Percentiles rank a stretch among this genome's conserved stretches.
Evolutionary conservation across 2,888 invertebrate species (phyloP).

Genomic region (Aphodius granarius): DNA sequence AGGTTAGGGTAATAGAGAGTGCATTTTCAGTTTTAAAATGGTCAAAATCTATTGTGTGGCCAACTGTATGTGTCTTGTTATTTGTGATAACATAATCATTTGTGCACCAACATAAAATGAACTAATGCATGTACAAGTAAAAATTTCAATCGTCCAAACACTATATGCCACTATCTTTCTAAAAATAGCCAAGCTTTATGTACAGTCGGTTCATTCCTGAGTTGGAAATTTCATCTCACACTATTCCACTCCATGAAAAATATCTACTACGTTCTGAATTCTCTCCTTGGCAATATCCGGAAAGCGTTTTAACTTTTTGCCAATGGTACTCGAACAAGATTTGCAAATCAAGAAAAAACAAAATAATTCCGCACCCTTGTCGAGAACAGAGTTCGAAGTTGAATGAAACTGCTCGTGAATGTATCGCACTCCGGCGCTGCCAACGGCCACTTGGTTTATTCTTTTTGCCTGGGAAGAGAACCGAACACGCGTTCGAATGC

Average conservation of each 20-base stretch:
- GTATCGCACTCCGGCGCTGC: conserved; percentile 6
- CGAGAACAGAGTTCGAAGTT: conserved; percentile 13
- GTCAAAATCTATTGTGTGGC: no score
- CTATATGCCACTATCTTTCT: no score
- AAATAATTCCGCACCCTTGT: conserved; percentile 14
- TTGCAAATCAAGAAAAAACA: conserved; percentile 7
- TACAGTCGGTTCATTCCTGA: background rate
- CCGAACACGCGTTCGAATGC: background rate
- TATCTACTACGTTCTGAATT: background rate
- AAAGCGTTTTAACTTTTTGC: background rate
- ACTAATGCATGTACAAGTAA: no score
- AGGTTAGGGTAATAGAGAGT: no score
- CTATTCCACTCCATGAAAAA: background rate
- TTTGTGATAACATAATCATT: no score
- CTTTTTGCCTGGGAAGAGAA: conserved; percentile 4
- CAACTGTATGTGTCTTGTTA: no score
- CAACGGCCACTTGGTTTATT: background rate
- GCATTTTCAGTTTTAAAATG: no score
- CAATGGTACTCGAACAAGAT: conserved; percentile 1
- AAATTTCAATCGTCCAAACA: no score
- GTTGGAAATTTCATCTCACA: background rate
- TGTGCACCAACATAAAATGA: no score
- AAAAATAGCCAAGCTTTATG: no score
- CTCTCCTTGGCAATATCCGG: background rate
- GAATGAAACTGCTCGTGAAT: conserved; percentile 12